Evolutionary conservation across 23 tunicate species (phyloP).

Genomic region (Phallusia fumigata): DNA sequence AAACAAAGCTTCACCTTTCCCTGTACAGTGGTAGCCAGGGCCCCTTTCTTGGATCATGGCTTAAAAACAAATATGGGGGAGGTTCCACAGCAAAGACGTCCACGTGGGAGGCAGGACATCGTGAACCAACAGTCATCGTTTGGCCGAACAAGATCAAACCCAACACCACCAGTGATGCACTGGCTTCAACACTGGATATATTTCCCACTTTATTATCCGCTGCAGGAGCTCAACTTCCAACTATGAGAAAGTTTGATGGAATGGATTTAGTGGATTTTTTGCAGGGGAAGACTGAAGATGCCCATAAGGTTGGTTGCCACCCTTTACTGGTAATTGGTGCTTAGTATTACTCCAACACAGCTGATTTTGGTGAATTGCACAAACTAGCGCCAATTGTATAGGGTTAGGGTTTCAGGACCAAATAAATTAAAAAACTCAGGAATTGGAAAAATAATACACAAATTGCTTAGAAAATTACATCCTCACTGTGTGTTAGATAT

Average conservation of each 20-base stretch:
- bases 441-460: too few relatives aligned
- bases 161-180: conserved; percentile 58
- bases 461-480: too few relatives aligned
- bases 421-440: too few relatives aligned
- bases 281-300: conserved; percentile 7
- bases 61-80: conserved; percentile 47
- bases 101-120: conserved; percentile 92
- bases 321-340: too few relatives aligned
- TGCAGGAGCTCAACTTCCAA: conserved; percentile 58
- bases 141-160: conserved; percentile 64
- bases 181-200: conserved; percentile 67
- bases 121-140: conserved; percentile 72
- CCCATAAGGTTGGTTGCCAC: conserved; percentile 49
- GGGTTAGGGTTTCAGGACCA: too few relatives aligned
- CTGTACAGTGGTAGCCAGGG: conserved; percentile 71
- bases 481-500: too few relatives aligned
- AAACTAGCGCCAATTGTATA: too few relatives aligned
- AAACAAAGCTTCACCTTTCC: too few relatives aligned
- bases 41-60: conserved; percentile 79
- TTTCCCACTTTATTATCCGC: conserved; percentile 71
- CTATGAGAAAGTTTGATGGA: conserved; percentile 59
- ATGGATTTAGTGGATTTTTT: conserved; percentile 40
- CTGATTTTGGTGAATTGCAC: too few relatives aligned
- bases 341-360: too few relatives aligned
- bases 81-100: conserved; percentile 72